These are phyloP conservation scores for Sthenelais limicola DNA, from an alignment of 2,888 invertebrate species.

Conservation along the genomic window DNA sequence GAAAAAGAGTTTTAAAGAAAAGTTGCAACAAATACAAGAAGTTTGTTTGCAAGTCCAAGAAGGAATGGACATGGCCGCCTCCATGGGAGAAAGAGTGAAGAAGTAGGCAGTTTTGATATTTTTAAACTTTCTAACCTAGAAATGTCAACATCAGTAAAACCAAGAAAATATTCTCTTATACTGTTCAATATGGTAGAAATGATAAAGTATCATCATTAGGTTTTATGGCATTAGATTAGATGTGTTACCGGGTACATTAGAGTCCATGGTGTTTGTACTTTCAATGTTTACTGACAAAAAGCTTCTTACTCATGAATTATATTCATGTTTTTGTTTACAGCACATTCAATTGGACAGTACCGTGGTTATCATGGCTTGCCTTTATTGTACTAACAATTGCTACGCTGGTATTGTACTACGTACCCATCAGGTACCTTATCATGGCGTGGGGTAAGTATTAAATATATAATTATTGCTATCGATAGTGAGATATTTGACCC, in stretches of 20 bases:
- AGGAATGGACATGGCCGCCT: conserved; percentile 92
- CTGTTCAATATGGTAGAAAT: not conserved
- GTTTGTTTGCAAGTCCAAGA: conserved; percentile 97
- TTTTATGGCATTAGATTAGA: not conserved
- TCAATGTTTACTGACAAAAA: too few species aligned
- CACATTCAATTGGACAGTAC: conserved; percentile 96
- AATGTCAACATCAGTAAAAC: not conserved
- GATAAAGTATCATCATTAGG: not conserved
- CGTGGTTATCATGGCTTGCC: conserved; percentile 94
- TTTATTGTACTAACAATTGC: conserved; percentile 83
- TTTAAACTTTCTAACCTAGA: too few species aligned
- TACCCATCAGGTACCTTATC: conserved; percentile 90
- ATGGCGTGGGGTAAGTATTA: conserved; percentile 86
- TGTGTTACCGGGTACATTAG: conserved; percentile 41
- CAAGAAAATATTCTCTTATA: not conserved
- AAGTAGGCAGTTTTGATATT: conserved; percentile 82
- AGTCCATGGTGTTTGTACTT: not conserved
- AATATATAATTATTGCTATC: too few species aligned
- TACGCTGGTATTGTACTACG: conserved; percentile 85
- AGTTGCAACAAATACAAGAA: conserved; percentile 95
- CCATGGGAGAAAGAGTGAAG: conserved; percentile 93
- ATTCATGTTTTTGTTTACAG: conserved; percentile 76
- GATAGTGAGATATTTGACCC: too few species aligned
- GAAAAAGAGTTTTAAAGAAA: conserved; percentile 94
- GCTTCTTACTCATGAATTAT: not conserved